These are phyloP conservation scores for Hylia prasina DNA, from an alignment of 2,113 vertebrate genomes.

Conservation along the genomic window DNA sequence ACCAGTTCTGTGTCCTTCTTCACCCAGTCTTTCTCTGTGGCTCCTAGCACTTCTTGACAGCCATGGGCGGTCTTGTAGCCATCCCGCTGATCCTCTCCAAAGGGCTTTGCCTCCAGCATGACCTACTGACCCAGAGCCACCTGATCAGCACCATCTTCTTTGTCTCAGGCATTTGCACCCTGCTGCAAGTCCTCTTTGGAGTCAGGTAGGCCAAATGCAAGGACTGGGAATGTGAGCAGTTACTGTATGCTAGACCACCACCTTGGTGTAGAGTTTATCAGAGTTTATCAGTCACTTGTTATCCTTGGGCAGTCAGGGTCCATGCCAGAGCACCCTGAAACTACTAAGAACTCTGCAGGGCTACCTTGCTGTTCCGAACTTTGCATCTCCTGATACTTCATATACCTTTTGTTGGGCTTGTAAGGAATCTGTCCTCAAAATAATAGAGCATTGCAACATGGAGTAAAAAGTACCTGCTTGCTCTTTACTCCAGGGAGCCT, in stretches of 20 bases:
- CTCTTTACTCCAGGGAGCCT: background rate
- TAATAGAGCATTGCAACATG: background rate
- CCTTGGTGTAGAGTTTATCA: background rate
- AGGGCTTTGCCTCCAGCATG: conserved; percentile 88
- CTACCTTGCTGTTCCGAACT: background rate
- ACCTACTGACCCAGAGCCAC: conserved; percentile 89
- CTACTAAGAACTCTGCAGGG: background rate
- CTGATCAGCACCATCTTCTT: conserved; percentile 98
- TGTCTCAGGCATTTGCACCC: conserved; percentile 90
- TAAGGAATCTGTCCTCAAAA: background rate
- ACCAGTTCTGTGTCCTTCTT: background rate
- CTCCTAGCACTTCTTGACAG: conserved; percentile 90
- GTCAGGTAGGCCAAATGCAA: conserved; percentile 79
- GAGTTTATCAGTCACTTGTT: background rate
- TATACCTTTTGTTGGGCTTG: background rate
- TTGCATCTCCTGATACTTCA: background rate
- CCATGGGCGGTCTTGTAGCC: conserved; percentile 88
- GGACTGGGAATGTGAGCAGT: background rate
- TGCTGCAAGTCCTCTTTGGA: conserved; percentile 92
- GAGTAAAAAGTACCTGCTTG: background rate
- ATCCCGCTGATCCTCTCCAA: conserved; percentile 90
- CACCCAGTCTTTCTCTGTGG: background rate
- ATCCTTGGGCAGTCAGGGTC: background rate
- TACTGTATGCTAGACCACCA: background rate
- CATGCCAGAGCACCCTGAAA: background rate